These are phyloP conservation scores for Rhopalosiphum nymphaeae DNA, from an alignment of 2,888 invertebrate species.

Conservation along the genomic window DNA sequence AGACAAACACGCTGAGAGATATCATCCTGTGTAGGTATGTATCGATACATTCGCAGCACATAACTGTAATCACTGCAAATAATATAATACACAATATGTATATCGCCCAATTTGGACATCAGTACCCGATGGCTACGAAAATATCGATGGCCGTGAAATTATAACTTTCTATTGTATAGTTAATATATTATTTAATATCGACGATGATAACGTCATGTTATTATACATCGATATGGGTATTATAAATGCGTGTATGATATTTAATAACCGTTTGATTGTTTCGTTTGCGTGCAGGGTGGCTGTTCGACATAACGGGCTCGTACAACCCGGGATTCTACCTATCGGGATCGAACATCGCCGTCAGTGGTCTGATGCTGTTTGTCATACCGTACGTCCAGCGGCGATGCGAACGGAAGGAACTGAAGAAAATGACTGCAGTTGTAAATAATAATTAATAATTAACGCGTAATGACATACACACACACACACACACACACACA, in stretches of 20 bases:
- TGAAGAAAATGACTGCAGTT: slow-evolving; percentile 62
- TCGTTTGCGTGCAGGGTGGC: slow-evolving; percentile 77
- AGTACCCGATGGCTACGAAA: neutral
- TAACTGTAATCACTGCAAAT: no score
- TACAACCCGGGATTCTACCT: slow-evolving; percentile 91
- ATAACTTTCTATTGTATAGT: neutral
- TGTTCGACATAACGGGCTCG: slow-evolving; percentile 82
- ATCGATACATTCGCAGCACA: no score
- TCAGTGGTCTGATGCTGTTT: slow-evolving; percentile 91
- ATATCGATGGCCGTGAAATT: neutral
- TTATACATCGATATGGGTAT: neutral
- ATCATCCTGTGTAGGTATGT: neutral
- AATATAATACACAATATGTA: no score
- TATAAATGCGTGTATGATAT: neutral
- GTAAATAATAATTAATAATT: slow-evolving; percentile 54
- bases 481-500: no score
- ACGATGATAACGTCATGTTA: no score
- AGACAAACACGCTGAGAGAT: no score
- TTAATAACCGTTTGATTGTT: neutral
- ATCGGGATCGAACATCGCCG: slow-evolving; percentile 86
- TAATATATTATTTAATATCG: no score
- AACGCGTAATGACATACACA: neutral
- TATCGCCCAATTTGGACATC: neutral
- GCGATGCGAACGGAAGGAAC: slow-evolving; percentile 67
- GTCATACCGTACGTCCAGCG: slow-evolving; percentile 81